A percentile compares a stretch with the other conserved stretches of the same genome.
These are phyloP conservation scores for Oriolus oriolus DNA, from an alignment of 2,113 vertebrate species.

Conservation along the genomic window DNA sequence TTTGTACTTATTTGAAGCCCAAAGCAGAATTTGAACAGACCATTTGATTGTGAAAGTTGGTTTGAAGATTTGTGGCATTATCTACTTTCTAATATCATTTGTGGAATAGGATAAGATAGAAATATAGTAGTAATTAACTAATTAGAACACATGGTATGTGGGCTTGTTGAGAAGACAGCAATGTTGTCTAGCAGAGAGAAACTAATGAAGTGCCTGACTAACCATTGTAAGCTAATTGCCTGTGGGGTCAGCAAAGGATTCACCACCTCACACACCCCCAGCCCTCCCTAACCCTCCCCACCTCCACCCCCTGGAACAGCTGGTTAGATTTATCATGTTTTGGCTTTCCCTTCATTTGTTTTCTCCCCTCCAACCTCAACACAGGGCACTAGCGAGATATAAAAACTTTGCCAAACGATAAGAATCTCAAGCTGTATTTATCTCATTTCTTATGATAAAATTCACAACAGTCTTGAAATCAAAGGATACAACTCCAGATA, in stretches of 20 bases:
- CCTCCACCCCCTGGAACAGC: neutral
- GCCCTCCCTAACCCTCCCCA: no score
- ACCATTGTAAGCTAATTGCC: neutral
- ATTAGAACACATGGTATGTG: conserved; percentile 50
- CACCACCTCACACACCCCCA: neutral
- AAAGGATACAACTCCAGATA: neutral
- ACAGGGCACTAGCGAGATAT: neutral
- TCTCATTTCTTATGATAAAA: neutral
- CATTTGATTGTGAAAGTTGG: neutral
- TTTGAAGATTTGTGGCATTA: neutral
- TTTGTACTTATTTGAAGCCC: neutral
- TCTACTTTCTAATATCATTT: neutral
- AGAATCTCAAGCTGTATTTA: neutral
- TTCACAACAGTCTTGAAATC: neutral
- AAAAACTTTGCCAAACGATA: neutral
- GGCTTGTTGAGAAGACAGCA: conserved; percentile 17
- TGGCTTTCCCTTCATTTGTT: neutral
- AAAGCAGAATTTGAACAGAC: neutral
- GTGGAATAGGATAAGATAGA: neutral
- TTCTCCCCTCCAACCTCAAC: neutral
- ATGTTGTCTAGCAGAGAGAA: neutral
- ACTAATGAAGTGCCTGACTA: neutral
- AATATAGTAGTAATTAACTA: conserved; percentile 35
- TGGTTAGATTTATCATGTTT: neutral
- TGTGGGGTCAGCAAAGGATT: conserved; percentile 1